phyloP scores from a whole-genome alignment of 1,140 invertebrate genomes.

The Nomia melanderi region DNA sequence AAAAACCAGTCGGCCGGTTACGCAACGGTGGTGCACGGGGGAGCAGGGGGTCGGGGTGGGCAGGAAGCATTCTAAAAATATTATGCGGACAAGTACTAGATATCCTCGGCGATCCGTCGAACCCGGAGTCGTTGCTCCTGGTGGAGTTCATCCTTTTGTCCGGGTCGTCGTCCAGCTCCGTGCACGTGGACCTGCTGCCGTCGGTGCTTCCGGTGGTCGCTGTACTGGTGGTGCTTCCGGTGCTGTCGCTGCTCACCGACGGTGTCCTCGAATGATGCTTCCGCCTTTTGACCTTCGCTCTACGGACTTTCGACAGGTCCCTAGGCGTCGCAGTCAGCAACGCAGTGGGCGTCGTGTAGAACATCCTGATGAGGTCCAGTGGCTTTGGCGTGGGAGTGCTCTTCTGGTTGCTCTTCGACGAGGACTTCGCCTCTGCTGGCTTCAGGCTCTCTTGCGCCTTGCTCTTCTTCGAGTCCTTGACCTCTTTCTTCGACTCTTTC shows the following conservation, averaged over 20 bases:
- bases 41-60: no score
- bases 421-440: constrained; percentile 32
- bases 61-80: constrained; percentile 8
- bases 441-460: constrained; percentile 53
- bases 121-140: constrained; percentile 79
- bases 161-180: constrained; percentile 71
- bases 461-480: constrained; percentile 54
- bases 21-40: neutral
- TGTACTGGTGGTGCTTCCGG: constrained; percentile 73
- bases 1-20: neutral
- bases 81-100: constrained; percentile 69
- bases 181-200: constrained; percentile 70
- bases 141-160: constrained; percentile 77
- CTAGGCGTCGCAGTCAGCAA: constrained; percentile 77
- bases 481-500: constrained; percentile 51
- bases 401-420: constrained; percentile 47
- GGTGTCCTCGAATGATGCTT: constrained; percentile 72
- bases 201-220: constrained; percentile 73
- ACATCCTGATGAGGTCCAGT: constrained; percentile 75
- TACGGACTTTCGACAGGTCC: constrained; percentile 74
- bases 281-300: constrained; percentile 76
- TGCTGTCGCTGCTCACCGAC: constrained; percentile 77
- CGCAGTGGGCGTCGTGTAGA: constrained; percentile 77
- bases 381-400: constrained; percentile 70
- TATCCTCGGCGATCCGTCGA: constrained; percentile 79